Evolutionary conservation across 2,797 vertebrate species (phyloP), one percentile per base, ranked within the genome.

Genomic region (Huso huso): DNA sequence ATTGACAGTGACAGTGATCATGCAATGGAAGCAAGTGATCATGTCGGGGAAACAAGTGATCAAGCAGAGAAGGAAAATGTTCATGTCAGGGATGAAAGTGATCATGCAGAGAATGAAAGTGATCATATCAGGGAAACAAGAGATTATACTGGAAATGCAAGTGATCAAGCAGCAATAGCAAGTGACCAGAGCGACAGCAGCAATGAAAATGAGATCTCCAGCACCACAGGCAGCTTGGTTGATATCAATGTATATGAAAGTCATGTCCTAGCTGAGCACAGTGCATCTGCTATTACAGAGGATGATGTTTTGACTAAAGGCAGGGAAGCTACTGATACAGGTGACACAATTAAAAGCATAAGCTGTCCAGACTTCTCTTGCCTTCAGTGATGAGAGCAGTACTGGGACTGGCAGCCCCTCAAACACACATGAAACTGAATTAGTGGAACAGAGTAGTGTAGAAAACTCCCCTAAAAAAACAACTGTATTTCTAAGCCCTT

Each of bases 1-100:
- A 71, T 71, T 10, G 70, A 71, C 61, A 71, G 70, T 12, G 70
- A 69, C 67, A 69, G 67, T 12, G 67, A 71, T 49, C 62, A 37
- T 50, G 13, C 52, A 6, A 10, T 51, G 6, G 61, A 53, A 12
- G 11, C 13, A 12, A 15, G 4, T 12, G 61, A 51, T 15, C 59
- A 52, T 37, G 23, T 37, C 4, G 23, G 23, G 23, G 23, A 37
- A 37, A 37, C 23, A 37, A 37, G 23, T 37, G 37, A 37, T 37
- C 37, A 37, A 37, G 37, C 37, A 37, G 37, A 37, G 37, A 37
- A 37, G 37, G 37, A 37, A 37, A 37, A 37, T 37, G 37, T 37
- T 37, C 37, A 37, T 4, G 3, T 5, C 4, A 0, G 37, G 37
- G 3, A 37, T 37, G 37, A 37, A 37, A 18, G 18, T 18, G 18